These are phyloP conservation scores for Drosophila nigricruria DNA, from an alignment of 2,888 invertebrate genomes.

Conservation along the genomic window DNA sequence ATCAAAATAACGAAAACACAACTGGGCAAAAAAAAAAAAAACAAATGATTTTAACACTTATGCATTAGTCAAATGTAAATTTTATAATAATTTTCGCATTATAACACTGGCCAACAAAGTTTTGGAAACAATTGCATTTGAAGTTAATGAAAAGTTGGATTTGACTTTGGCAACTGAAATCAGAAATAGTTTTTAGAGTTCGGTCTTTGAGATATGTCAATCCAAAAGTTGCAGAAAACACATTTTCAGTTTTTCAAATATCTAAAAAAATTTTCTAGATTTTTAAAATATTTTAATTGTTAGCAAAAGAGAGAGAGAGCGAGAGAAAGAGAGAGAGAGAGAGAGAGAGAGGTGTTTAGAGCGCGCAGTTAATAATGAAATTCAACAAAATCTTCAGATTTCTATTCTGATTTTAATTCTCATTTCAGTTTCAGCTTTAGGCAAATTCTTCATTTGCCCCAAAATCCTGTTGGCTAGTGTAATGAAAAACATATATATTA, in stretches of 20 bases:
- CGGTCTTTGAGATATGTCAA: neutral
- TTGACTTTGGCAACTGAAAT: neutral
- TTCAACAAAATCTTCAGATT: neutral
- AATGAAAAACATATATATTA: neutral
- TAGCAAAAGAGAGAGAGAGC: neutral
- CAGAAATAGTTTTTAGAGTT: too few relatives aligned
- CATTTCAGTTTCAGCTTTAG: neutral
- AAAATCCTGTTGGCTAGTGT: neutral
- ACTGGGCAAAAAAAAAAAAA: neutral
- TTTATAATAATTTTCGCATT: neutral
- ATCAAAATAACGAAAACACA: constrained; percentile 3
- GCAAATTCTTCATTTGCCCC: too few relatives aligned
- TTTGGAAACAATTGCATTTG: neutral
- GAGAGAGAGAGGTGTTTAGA: neutral
- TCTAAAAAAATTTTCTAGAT: neutral
- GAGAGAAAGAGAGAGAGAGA: neutral
- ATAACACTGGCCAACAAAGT: neutral
- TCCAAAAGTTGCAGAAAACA: neutral
- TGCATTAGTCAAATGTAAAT: constrained; percentile 20
- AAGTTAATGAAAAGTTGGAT: neutral
- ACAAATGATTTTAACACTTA: constrained; percentile 10
- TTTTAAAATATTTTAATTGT: neutral
- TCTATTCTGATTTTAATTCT: neutral
- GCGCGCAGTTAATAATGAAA: neutral
- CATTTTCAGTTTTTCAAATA: neutral